Evolutionary conservation across 2,113 vertebrate species (phyloP), one percentile per base, ranked within the genome.

Genomic region (Bujurquina vittata): DNA sequence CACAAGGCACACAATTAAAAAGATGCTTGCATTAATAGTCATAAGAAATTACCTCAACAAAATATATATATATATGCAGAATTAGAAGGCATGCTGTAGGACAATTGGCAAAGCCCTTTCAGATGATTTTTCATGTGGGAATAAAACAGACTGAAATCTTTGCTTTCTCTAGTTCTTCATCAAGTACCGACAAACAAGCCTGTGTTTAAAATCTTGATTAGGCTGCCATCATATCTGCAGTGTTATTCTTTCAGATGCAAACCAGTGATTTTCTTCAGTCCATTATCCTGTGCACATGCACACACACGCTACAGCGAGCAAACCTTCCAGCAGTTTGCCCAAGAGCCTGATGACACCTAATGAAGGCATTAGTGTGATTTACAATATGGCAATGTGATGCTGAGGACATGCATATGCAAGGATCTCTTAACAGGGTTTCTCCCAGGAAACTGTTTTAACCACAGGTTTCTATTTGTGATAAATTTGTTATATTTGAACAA

Each of bases 21-120:
- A 63, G 61, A 90, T 17, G 31, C 6, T 46, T 20, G 29, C 81
- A 91, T 93, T 82, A 91, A 95, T 94, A 92, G 94, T 93, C 86
- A 94, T 93, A 81, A 63, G 63, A 81, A 87, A 93, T 91, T 73
- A 87, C 29, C 84, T 67, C 61, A 82, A 84, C 83, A 74, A 76
- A 83, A 72, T 31, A 31, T 31, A 31, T 31, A 79, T 85, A 82
- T 79, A 89, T 80, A 31, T 5, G 63, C 10, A 17, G 78, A 77
- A 92, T 75, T 84, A 77, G 79, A 31, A 17, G 35, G 75, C 52
- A 20, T 37, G 62, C 80, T 56, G 86, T 80, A 54, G 79, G 82
- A 86, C 87, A 88, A 94, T 78, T 91, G 75, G 88, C 77, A 82
- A 67, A 67, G 46, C 35, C 1, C 4, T 83, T 78, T 59, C 72